Conservation (phyloP, 2,888 invertebrate species). For the Drosophila acutilabella region DNA sequence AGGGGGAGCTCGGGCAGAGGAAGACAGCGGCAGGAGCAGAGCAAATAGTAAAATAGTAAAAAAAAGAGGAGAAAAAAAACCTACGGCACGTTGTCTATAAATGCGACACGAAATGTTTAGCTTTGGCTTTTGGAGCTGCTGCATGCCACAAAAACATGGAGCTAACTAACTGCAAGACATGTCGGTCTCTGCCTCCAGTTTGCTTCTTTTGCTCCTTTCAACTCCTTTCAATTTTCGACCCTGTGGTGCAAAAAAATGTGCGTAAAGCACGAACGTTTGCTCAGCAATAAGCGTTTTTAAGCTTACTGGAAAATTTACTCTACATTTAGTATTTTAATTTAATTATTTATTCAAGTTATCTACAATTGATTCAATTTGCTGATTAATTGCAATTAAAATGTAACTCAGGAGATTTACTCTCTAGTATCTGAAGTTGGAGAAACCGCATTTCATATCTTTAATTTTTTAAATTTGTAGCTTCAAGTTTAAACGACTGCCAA, state of each 20-base stretch:
- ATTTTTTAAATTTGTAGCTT: too few relatives aligned
- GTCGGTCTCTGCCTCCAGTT: slow-evolving; percentile 29
- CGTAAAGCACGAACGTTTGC: not conserved
- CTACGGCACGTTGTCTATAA: slow-evolving; percentile 75
- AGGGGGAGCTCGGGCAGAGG: not conserved
- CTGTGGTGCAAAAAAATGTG: not conserved
- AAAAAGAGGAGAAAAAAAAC: slow-evolving; percentile 13
- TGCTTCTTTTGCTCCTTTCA: slow-evolving; percentile 6
- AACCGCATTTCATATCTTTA: too few relatives aligned
- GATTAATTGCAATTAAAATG: too few relatives aligned
- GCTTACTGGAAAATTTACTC: too few relatives aligned
- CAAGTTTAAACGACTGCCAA: too few relatives aligned
- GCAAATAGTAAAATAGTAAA: slow-evolving; percentile 2
- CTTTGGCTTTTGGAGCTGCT: slow-evolving; percentile 40
- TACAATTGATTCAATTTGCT: too few relatives aligned
- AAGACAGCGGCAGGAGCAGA: slow-evolving; percentile 3
- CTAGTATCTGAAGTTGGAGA: too few relatives aligned
- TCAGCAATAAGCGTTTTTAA: not conserved
- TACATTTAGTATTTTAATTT: too few relatives aligned
- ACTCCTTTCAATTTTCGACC: not conserved
- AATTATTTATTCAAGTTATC: too few relatives aligned
- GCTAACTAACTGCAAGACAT: slow-evolving; percentile 75
- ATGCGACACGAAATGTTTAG: slow-evolving; percentile 80
- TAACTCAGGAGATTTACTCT: too few relatives aligned
- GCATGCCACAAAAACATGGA: slow-evolving; percentile 70